Base-by-base conservation (phyloP, 1,140 invertebrate species). In the Leptinotarsa texana region DNA sequence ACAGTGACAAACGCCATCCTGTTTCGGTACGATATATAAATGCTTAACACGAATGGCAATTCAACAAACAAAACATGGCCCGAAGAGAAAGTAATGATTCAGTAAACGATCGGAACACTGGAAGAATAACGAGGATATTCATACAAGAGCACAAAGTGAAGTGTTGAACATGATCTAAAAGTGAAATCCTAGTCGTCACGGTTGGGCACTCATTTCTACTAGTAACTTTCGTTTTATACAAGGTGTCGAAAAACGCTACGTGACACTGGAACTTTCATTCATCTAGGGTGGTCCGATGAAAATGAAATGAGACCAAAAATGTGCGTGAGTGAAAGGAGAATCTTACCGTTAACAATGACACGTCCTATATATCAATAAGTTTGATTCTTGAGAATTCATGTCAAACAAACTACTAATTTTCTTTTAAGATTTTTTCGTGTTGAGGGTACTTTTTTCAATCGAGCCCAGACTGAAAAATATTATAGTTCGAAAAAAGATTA, bases 161-260 rank as follows among this genome's bases (percentile, higher is more conserved):
- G 51, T 57, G 51, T 17, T 57, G 51, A 57, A 57, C 51, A n/a
- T 57, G 51, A 15, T 17, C 51, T 57, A 57, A 57, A 57, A 57
- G 51, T 57, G 51, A 57, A 57, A 57, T 57, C 51, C 15, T 57
- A 15, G 51, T 15, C 51, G 33, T 42, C 33, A 42, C 51, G 51
- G 51, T 57, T 57, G 51, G 15, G 51, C 6, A 57, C 51, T 5
- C 51, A n/a, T 57, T 57, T 2, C 51, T 57, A 57, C 51, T 57
- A 57, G 33, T 57, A 57, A 57, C 51, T 57, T 57, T 57, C 51
- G 51, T 17, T 57, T n/a, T 57, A 18, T 57, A n/a, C 51, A n/a
- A 18, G 51, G 51, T 57, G 51, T 57, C 51, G 51, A 57, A 57
- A 57, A 57, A 57, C n/a, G 33, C 33, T 42, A 42, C 33, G 33